phyloP scores from a whole-genome alignment of 37 sponge, comb jelly and placozoan species.

The Dysidea cf. avara region DNA sequence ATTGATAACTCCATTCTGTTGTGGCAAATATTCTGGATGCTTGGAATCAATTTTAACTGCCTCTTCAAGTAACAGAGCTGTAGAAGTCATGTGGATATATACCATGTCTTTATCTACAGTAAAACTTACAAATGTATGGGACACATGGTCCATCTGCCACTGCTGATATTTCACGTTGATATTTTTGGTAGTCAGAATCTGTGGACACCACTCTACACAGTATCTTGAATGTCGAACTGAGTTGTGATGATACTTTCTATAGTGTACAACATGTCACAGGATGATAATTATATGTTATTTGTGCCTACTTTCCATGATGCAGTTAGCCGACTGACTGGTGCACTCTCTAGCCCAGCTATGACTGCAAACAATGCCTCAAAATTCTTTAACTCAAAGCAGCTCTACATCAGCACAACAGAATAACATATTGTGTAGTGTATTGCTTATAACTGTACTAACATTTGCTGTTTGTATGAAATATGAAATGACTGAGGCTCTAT shows the following conservation, averaged over 20 bases:
- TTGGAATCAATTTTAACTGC: too few relatives aligned
- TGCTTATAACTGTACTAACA: slow-evolving; percentile 19
- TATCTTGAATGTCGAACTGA: slow-evolving; percentile 15
- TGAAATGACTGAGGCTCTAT: slow-evolving; percentile 43
- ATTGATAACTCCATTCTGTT: slow-evolving; percentile 49
- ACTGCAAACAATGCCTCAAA: slow-evolving; percentile 63
- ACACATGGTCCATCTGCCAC: slow-evolving; percentile 48
- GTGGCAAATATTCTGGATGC: too few relatives aligned
- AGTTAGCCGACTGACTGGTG: background rate
- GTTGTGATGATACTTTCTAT: slow-evolving; percentile 43
- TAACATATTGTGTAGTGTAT: background rate
- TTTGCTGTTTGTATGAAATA: slow-evolving; percentile 80
- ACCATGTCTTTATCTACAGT: background rate
- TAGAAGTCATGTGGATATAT: background rate
- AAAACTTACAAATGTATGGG: slow-evolving; percentile 53
- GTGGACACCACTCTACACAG: slow-evolving; percentile 45
- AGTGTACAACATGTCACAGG: background rate
- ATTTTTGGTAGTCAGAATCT: slow-evolving; percentile 41
- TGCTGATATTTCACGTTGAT: slow-evolving; percentile 34
- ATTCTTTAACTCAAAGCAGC: slow-evolving; percentile 69
- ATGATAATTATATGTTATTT: background rate
- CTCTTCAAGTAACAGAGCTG: too few relatives aligned
- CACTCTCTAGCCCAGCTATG: slow-evolving; percentile 34
- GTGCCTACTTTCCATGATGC: slow-evolving; percentile 39
- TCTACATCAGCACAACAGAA: slow-evolving; percentile 23